Evolutionary conservation across 2,888 invertebrate species (phyloP).

Genomic region (Scelioninae gen. 1): DNA sequence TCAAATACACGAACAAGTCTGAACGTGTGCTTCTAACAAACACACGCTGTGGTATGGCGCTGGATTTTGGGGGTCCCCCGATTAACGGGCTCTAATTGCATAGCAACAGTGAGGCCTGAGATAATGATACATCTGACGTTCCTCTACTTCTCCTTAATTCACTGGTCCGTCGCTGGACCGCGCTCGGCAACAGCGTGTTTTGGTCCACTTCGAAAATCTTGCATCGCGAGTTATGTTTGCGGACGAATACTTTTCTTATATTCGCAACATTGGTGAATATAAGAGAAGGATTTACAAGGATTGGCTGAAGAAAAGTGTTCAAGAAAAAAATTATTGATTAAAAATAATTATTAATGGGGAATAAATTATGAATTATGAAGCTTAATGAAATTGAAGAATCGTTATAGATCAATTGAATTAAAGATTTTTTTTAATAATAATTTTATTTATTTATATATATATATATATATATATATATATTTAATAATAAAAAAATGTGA

Average conservation of each 20-base stretch:
- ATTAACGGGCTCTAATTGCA: slow-evolving; percentile 84
- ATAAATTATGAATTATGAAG: too few species aligned
- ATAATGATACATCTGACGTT: slow-evolving; percentile 82
- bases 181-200: slow-evolving; percentile 70
- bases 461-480: too few species aligned
- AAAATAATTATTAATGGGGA: too few species aligned
- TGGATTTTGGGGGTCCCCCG: slow-evolving; percentile 71
- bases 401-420: too few species aligned
- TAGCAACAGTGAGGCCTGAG: slow-evolving; percentile 82
- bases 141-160: slow-evolving; percentile 37
- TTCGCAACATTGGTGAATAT: too few species aligned
- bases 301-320: too few species aligned
- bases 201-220: slow-evolving; percentile 78
- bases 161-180: slow-evolving; percentile 39
- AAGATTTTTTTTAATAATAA: too few species aligned
- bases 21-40: slow-evolving; percentile 56
- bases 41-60: slow-evolving; percentile 23
- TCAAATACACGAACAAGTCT: slow-evolving; percentile 45
- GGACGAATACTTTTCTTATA: not conserved
- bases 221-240: not conserved
- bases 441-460: too few species aligned
- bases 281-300: too few species aligned
- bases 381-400: too few species aligned
- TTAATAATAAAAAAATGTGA: too few species aligned
- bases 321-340: too few species aligned